Evolutionary conservation across 2,797 vertebrate species (phyloP), one percentile per base, ranked within the genome.

Genomic region (Parauchenoglanis punctatus): DNA sequence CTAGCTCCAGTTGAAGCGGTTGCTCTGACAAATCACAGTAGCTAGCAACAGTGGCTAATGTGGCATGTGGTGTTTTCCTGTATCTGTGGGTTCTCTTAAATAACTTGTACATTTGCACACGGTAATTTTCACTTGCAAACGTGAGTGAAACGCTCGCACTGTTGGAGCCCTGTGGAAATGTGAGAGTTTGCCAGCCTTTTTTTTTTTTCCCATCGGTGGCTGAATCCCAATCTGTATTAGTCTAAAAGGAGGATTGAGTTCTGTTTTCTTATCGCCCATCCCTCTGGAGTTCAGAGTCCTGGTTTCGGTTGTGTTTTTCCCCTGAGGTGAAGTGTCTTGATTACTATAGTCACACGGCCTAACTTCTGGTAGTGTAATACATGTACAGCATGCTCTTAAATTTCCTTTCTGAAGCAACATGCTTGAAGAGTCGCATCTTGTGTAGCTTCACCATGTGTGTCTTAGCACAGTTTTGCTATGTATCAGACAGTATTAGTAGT

Each of bases 271-370:
- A 63, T 81, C 58, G 1, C 58, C 23, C 25, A 46, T 81, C 40
- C 58, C 80, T 46, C 59, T 49, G 25, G 80, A 82, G 80, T 52
- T 65, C 40, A 65, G 73, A 87, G n/a, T 85, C 52, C 35, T 68
- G 76, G 20, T 83, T 89, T 13, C 61, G 65, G 59, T 67, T 65
- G 25, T 49, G n/a, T 11, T 81, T 25, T 28, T 84, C 35, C 72
- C 83, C 91, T 72, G 80, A 88, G 85, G 72, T 20, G 73, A 82
- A 81, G 72, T 82, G 56, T 85, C 75, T 31, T 85, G 63, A 85
- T 77, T 88, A 4, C 75, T 68, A 86, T 31, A 87, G 76, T 83
- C 56, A 35, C 72, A 72, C 73, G 46, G 49, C 68, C 18, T 58
- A 18, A 13, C 15, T 23, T 31, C 46, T 52, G 18, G 4, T 25